phyloP scores from a whole-genome alignment of 1,140 invertebrate species.

The Fopius arisanus region DNA sequence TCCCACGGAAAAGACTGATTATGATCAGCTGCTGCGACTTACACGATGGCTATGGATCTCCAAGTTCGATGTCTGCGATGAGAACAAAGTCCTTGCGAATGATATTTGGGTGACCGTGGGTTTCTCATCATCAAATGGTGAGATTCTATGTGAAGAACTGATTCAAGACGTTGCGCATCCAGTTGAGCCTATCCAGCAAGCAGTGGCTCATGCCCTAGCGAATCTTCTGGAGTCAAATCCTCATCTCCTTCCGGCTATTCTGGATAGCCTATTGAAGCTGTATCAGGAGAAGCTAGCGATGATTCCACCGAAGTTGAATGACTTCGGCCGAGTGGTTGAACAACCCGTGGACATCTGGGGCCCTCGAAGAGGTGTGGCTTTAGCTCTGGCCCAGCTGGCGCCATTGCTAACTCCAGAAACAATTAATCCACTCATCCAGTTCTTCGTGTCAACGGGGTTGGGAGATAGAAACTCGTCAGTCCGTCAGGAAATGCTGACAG shows the following conservation, averaged over 20 bases:
- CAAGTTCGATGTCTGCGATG: slow-evolving; percentile 75
- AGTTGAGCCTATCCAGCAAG: slow-evolving; percentile 79
- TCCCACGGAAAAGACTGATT: slow-evolving; percentile 70
- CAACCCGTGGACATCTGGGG: slow-evolving; percentile 89
- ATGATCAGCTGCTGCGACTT: slow-evolving; percentile 69
- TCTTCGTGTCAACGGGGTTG: slow-evolving; percentile 88
- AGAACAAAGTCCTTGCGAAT: slow-evolving; percentile 74
- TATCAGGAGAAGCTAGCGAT: slow-evolving; percentile 82
- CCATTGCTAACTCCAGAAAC: slow-evolving; percentile 73
- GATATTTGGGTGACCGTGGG: slow-evolving; percentile 74
- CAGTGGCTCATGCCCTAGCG: slow-evolving; percentile 80
- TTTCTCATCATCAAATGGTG: slow-evolving; percentile 65
- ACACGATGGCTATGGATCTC: slow-evolving; percentile 80
- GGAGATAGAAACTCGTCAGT: slow-evolving; percentile 86
- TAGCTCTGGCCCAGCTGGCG: slow-evolving; percentile 80
- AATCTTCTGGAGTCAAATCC: slow-evolving; percentile 70
- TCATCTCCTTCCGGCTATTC: slow-evolving; percentile 65
- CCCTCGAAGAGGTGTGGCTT: slow-evolving; percentile 85
- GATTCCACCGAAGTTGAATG: slow-evolving; percentile 86
- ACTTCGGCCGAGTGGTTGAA: slow-evolving; percentile 88
- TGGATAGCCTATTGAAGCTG: slow-evolving; percentile 74
- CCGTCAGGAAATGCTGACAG: slow-evolving; percentile 88
- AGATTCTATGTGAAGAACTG: slow-evolving; percentile 70
- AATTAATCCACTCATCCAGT: slow-evolving; percentile 77
- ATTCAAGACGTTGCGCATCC: slow-evolving; percentile 81